phyloP scores from a whole-genome alignment of 2,113 vertebrate species.

The Romanogobio albipinnatus region DNA sequence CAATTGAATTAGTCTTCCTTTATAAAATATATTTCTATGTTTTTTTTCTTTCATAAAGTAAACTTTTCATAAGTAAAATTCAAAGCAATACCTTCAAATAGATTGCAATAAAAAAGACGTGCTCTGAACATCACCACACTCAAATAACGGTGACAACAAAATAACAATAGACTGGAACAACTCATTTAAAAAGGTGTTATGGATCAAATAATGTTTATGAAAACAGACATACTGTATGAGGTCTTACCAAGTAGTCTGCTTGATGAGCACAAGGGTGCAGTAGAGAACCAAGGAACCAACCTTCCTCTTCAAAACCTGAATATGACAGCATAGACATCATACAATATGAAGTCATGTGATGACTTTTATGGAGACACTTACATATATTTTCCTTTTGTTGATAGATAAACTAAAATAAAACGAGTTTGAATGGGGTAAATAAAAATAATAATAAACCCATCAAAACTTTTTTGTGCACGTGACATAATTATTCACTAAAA shows the following conservation, averaged over 20 bases:
- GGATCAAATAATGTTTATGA: neutral
- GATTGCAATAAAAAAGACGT: neutral
- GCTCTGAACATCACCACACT: neutral
- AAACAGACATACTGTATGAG: too few relatives aligned
- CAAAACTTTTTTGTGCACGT: too few relatives aligned
- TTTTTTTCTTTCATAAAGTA: neutral
- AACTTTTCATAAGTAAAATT: neutral
- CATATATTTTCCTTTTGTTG: too few relatives aligned
- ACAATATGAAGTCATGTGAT: too few relatives aligned
- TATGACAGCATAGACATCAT: neutral
- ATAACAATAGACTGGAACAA: neutral
- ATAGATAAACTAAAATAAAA: too few relatives aligned
- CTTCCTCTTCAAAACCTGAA: neutral
- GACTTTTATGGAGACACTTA: too few relatives aligned
- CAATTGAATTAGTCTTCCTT: neutral
- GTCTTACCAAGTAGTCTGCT: neutral
- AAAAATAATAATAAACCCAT: too few relatives aligned
- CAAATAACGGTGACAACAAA: neutral
- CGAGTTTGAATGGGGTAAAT: too few relatives aligned
- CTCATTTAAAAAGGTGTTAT: neutral
- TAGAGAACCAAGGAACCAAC: neutral
- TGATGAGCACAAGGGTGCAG: constrained; percentile 38
- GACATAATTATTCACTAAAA: too few relatives aligned
- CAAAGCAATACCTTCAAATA: neutral
- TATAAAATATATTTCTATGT: neutral